Evolutionary conservation across 2,113 vertebrate species (phyloP).

Genomic region (Chionodraco myersi): DNA sequence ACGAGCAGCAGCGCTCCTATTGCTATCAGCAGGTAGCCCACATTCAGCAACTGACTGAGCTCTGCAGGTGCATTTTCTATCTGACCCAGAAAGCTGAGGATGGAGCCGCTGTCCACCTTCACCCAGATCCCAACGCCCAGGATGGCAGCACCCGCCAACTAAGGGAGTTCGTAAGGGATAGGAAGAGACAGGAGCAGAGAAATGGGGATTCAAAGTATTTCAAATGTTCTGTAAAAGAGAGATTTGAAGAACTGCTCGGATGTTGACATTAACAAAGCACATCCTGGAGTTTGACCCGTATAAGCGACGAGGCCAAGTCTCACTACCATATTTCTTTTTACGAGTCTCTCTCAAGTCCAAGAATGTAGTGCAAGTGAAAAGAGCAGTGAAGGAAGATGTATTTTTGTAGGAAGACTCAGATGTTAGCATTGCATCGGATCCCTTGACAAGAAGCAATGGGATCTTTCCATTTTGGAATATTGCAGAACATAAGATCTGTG

Average conservation of each 20-base stretch:
- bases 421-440: too few species aligned
- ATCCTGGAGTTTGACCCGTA: neutral
- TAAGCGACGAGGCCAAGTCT: neutral
- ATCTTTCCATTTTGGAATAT: too few species aligned
- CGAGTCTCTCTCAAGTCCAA: neutral
- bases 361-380: too few species aligned
- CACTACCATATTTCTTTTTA: neutral
- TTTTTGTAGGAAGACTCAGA: too few species aligned
- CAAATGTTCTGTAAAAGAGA: neutral
- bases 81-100: conserved; percentile 73
- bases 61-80: conserved; percentile 46
- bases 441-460: too few species aligned
- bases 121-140: conserved; percentile 87
- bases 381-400: too few species aligned
- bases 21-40: conserved; percentile 86
- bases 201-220: neutral
- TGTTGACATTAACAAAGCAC: too few species aligned
- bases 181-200: neutral
- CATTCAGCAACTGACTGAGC: conserved; percentile 81
- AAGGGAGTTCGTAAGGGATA: neutral
- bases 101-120: conserved; percentile 84
- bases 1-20: conserved; percentile 80
- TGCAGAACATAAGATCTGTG: too few species aligned
- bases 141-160: conserved; percentile 84
- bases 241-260: neutral